Conservation (phyloP, 2,113 vertebrate genomes). For the Platichthys flesus region DNA sequence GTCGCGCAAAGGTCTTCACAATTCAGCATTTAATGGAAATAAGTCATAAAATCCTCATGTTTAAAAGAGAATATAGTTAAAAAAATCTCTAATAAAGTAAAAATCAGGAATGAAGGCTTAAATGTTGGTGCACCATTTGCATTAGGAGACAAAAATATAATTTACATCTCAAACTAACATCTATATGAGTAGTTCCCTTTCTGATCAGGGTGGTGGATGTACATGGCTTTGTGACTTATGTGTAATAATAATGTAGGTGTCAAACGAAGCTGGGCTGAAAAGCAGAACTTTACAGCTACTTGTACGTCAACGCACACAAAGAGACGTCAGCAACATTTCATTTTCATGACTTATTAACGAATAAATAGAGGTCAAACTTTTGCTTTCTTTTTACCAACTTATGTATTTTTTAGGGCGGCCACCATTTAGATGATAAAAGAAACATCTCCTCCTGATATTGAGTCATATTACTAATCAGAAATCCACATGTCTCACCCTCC, state of each 20-base stretch:
- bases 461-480: not conserved
- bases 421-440: too few species aligned
- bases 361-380: not conserved
- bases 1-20: not conserved
- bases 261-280: not conserved
- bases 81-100: too few species aligned
- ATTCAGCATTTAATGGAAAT: not conserved
- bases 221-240: conserved; percentile 1
- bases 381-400: conserved; percentile 4
- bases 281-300: not conserved
- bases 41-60: too few species aligned
- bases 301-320: not conserved
- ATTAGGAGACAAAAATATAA: not conserved
- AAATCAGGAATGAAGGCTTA: not conserved
- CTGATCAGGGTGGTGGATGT: conserved; percentile 9
- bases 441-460: not conserved
- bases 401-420: too few species aligned
- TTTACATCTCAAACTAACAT: conserved; percentile 12
- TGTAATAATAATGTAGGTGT: not conserved
- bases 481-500: not conserved
- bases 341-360: not conserved
- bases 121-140: not conserved
- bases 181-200: conserved; percentile 32
- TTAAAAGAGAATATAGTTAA: too few species aligned
- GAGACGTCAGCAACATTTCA: not conserved